Base-by-base conservation (phyloP, 2,113 vertebrate genomes). In the Proteles cristata region DNA sequence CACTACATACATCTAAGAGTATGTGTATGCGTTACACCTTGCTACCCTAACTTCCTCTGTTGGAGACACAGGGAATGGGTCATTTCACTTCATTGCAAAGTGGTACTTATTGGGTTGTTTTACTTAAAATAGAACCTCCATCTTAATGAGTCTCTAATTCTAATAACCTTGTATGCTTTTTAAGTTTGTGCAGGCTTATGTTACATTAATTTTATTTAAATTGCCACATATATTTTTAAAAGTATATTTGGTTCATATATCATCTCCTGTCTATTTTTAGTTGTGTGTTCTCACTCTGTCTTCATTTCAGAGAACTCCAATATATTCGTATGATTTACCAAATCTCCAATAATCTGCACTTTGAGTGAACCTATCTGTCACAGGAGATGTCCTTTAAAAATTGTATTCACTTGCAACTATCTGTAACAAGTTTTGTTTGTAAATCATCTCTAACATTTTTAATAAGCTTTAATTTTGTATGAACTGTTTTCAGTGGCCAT, bases 381-480 rank as follows among this genome's bases (percentile, higher is more conserved):
- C 1, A 63, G 61, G 58, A 92, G 21, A 58, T 86, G 11, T 6
- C 50, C 68, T 95, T 97, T 96, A 53, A 84, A 88, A 81, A 79
- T 5, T 81, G 58, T 90, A 93, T 77, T 77, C 84, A 88, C 50
- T 95, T 79, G 58, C 66, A 88, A 39, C 48, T 79, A 1, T 94
- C 39, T n/a, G 16, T 33, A 48, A 45, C n/a, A 55, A 71, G n/a
- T 35, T 96, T 90, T 83, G 31, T 84, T 80, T 80, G 69, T 93
- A 97, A 95, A 77, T 90, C 81, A 85, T 93, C 71, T 68, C 39
- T 63, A 88, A 84, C 1, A 1, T 97, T 95, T 95, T 96, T 69
- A 93, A 94, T 79, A 90, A 88, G 39, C 90, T 97, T 96, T 93
- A 93, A 88, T 82, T 55, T 85, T 93, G 97, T 68, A 97, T 97